Conservation (phyloP, 2,797 vertebrate genomes). For the Lacerta bilineata region DNA sequence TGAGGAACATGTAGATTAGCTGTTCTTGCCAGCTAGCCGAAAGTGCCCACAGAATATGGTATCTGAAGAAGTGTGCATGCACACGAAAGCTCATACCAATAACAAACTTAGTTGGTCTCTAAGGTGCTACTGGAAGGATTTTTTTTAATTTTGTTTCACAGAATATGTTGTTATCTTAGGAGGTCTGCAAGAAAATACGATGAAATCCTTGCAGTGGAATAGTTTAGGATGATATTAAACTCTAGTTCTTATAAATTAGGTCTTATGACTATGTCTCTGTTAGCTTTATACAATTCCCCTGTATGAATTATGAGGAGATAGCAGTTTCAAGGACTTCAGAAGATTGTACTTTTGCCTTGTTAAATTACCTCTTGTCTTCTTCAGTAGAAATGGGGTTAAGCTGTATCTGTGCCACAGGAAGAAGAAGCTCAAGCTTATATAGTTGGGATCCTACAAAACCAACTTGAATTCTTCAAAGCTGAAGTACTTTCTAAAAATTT, state of each 20-base stretch:
- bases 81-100: no score
- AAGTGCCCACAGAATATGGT: not conserved
- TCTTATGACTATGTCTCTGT: not conserved
- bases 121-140: no score
- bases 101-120: no score
- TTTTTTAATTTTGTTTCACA: not conserved
- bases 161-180: conserved; percentile 10
- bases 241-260: conserved; percentile 9
- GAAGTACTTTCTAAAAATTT: conserved; percentile 31
- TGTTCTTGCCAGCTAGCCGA: not conserved
- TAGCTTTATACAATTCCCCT: conserved; percentile 41
- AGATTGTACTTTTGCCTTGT: conserved; percentile 21
- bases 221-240: conserved; percentile 17
- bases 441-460: not conserved
- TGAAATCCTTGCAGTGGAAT: not conserved
- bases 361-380: conserved; percentile 17
- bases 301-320: conserved; percentile 6
- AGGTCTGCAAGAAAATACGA: not conserved
- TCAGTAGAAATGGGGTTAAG: not conserved
- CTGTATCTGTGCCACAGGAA: conserved; percentile 7
- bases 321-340: conserved; percentile 28
- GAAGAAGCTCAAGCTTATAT: conserved; percentile 20
- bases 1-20: not conserved
- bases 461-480: conserved; percentile 29
- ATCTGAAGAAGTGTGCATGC: no score